These are phyloP conservation scores for Araneus ventricosus DNA, from an alignment of 1,140 invertebrate genomes.

Conservation along the genomic window DNA sequence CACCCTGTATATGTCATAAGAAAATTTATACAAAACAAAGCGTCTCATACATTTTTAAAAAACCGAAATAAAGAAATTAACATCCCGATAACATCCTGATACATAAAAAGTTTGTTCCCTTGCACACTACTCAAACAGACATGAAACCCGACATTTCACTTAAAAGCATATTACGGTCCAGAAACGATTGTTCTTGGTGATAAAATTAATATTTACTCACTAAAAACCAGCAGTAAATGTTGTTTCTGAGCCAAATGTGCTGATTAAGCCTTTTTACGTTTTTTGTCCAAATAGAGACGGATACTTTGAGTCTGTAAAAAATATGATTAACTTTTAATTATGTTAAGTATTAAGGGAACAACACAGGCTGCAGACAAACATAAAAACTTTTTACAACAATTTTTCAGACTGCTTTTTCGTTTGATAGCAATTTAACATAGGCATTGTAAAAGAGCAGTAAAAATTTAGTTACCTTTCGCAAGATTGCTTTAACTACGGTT, in stretches of 20 bases:
- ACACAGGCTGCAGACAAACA: neutral
- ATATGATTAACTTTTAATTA: slow-evolving; percentile 44
- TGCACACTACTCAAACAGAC: no score
- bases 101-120: no score
- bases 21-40: neutral
- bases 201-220: slow-evolving; percentile 15
- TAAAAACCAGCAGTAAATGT: neutral
- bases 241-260: slow-evolving; percentile 9
- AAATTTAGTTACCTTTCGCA: slow-evolving; percentile 29
- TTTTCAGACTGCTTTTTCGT: neutral
- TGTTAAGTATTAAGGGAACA: slow-evolving; percentile 21
- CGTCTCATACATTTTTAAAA: neutral
- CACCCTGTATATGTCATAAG: no score
- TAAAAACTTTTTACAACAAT: slow-evolving; percentile 35
- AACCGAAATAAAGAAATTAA: neutral
- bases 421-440: slow-evolving; percentile 39
- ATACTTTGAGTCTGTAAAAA: neutral
- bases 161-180: neutral
- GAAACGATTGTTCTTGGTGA: neutral
- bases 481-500: neutral
- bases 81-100: no score
- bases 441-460: slow-evolving; percentile 41
- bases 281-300: neutral
- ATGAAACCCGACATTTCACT: neutral
- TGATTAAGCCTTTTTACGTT: slow-evolving; percentile 10